Evolutionary conservation across 2,797 vertebrate species (phyloP), one percentile per base, ranked within the genome.

Genomic region (Dendrocincla tyrannina): DNA sequence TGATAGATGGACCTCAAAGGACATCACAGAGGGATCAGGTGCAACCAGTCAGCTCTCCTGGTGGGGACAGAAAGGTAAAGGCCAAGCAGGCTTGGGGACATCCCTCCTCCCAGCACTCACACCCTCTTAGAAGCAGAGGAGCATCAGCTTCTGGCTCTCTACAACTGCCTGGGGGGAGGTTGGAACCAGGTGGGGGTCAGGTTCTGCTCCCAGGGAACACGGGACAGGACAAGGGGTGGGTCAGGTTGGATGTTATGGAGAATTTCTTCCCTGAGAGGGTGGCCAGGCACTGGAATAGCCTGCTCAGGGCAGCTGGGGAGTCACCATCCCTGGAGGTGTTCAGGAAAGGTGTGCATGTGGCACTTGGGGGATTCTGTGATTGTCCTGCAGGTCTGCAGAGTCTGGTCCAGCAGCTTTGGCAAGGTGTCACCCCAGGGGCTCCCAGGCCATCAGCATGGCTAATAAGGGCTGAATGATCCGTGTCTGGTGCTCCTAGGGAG

Each of bases 151-250:
- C 17, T 47, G 30, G 6, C 10, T 27, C 52, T 37, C 52, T 33
- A 2, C 25, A 41, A 3, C 11, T 59, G 1, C 30, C 39, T 32
- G 33, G 30, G 8, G 24, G 30, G 46, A 67, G 8, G 11, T 2
- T 60, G 53, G 46, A 74, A 13, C 24, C 0, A 2, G 52, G 37
- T 2, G 1, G 3, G 9, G 1, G 1, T 59, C 0, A 0, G 14
- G 46, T 33, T 81, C 0, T 73, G n/a, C 59, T 80, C 3, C 32
- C 67, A 44, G 59, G 39, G 53, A 46, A 35, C 68, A 53, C 22
- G 47, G 39, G 24, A 58, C 62, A 60, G 53, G 28, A 27, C 4
- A 15, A 59, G 12, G 41, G 47, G 7, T 75, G 69, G 86, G 14
- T 47, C 62, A 81, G 60, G 0, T 30, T 39, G 85, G 68, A 4